phyloP scores from a whole-genome alignment of 1,140 invertebrate genomes.

The Panulirus ornatus region DNA sequence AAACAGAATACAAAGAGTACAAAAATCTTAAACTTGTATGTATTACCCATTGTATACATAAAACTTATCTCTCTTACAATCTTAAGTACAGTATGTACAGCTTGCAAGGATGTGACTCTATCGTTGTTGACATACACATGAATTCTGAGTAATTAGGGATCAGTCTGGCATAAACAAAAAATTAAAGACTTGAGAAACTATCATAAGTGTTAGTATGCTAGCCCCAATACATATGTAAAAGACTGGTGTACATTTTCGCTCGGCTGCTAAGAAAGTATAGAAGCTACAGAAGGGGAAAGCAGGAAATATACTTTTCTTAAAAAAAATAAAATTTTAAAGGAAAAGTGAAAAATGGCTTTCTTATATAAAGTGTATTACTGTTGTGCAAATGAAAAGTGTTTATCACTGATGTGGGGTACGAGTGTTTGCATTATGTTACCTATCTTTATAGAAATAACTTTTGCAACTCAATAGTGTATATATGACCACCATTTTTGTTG shows the following conservation, averaged over 20 bases:
- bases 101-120: conserved; percentile 54
- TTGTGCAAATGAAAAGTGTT: neutral
- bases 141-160: neutral
- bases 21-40: conserved; percentile 15
- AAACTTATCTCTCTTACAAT: conserved; percentile 47
- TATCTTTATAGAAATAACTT: neutral
- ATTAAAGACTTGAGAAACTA: neutral
- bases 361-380: neutral
- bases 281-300: neutral
- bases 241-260: neutral
- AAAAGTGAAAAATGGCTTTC: neutral
- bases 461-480: neutral
- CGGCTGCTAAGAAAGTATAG: neutral
- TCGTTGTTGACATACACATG: neutral
- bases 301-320: neutral
- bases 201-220: conserved; percentile 22
- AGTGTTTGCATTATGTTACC: neutral
- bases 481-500: conserved; percentile 16
- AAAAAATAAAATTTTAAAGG: neutral
- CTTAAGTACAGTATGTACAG: conserved; percentile 64
- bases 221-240: neutral
- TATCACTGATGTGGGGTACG: neutral
- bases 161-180: neutral
- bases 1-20: conserved; percentile 27
- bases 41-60: conserved; percentile 52